Evolutionary conservation across 2,113 vertebrate species (phyloP), one percentile per base, ranked within the genome.

Genomic region (Opisthocomus hoazin): DNA sequence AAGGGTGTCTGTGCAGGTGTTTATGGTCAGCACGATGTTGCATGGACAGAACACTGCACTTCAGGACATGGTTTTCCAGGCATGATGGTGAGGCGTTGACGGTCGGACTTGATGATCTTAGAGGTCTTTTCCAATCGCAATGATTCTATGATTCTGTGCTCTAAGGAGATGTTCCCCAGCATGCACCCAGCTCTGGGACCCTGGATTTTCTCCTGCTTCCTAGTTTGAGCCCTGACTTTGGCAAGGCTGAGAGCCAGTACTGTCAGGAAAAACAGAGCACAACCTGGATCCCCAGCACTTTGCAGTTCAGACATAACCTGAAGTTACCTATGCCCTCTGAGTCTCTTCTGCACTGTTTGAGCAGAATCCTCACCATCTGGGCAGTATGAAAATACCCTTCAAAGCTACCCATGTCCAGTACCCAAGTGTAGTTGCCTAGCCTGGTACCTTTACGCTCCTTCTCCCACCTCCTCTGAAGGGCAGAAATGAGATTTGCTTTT

Each of bases 381-480:
- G 41, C 69, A 41, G 32, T 4, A 54, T 4, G 82, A 84, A 95
- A 91, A 50, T 50, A 81, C 68, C 58, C 58, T 64, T 64, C 39
- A 65, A 39, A 94, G 2, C n/a, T 50, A 87, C 69, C 51, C 74
- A 66, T 29, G 0, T 29, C 70, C 58, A 58, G 45, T 48, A 61
- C 22, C n/a, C 0, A 34, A 41, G 37, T 0, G 0, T 12, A 54
- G 26, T 12, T 95, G 51, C 53, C 54, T 54, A 3, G 6, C 41
- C 39, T 21, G 15, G 17, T 84, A 79, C 69, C 46, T 81, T 94
- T 17, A 53, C 2, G 5, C 32, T 87, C 84, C 75, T 92, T 89
- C 70, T 82, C 53, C n/a, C 57, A 60, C 39, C 45, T 91, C 34
- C 39, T 74, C 53, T 81, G 85, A 88, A 93, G 88, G 84, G 27